Conservation (phyloP, 2,113 vertebrate genomes). For the Uria lomvia region DNA sequence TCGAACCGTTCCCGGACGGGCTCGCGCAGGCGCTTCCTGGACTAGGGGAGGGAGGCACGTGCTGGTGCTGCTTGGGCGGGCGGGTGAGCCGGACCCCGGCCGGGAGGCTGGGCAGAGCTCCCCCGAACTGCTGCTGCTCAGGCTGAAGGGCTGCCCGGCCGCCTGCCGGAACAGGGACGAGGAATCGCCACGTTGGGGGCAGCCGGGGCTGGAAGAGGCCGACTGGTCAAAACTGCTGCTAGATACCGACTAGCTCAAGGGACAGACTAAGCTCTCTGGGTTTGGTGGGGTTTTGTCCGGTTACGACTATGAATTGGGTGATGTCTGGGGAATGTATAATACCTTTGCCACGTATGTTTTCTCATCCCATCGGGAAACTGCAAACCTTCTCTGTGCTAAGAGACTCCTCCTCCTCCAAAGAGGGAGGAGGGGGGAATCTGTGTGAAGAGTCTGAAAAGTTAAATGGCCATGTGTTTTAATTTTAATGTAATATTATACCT, state of each 20-base stretch:
- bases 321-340: conserved; percentile 5
- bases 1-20: conserved; percentile 92
- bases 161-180: not conserved
- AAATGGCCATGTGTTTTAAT: conserved; percentile 57
- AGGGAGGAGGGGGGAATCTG: not conserved
- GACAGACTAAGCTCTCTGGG: not conserved
- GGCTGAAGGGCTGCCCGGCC: conserved; percentile 31
- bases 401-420: not conserved
- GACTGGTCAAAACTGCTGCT: conserved; percentile 21
- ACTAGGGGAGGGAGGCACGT: conserved; percentile 68
- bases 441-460: conserved; percentile 48
- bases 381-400: conserved; percentile 12
- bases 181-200: not conserved
- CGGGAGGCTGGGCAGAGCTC: not conserved
- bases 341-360: not conserved
- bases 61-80: not conserved
- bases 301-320: not conserved
- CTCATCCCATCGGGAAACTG: conserved; percentile 26
- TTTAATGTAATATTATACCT: not conserved
- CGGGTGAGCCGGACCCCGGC: not conserved
- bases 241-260: not conserved
- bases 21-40: conserved; percentile 89
- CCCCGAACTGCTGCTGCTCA: conserved; percentile 70
- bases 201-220: not conserved
- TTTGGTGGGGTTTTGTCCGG: not conserved